A percentile compares a stretch with the other conserved stretches of the same genome.
phyloP scores from a whole-genome alignment of 2,888 invertebrate species.

The Eremobia ochroleuca region DNA sequence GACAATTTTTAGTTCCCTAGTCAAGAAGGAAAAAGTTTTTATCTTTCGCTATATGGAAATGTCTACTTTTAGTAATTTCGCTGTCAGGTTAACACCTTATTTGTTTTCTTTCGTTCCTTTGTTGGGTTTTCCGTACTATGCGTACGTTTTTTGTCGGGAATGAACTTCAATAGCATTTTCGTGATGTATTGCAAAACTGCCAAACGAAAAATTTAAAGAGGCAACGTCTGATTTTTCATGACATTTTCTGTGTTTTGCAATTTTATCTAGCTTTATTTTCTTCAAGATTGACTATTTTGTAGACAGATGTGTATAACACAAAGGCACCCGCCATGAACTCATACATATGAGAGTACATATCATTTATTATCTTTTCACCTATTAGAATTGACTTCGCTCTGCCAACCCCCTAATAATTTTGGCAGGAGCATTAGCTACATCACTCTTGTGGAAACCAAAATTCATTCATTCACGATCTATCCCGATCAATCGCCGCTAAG shows the following conservation, averaged over 20 bases:
- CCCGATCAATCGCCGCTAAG: constrained; percentile 11
- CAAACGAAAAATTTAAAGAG: not conserved
- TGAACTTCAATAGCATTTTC: not conserved
- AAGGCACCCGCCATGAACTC: not conserved
- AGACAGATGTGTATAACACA: not conserved
- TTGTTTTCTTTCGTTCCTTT: constrained; percentile 24
- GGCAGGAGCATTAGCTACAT: not conserved
- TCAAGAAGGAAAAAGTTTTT: constrained; percentile 52
- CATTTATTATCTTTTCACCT: not conserved
- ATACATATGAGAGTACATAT: not conserved
- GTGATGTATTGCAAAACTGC: not conserved
- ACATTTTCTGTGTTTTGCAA: not conserved
- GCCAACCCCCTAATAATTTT: not conserved
- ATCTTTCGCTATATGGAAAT: constrained; percentile 37
- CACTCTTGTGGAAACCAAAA: constrained; percentile 7
- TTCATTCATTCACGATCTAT: constrained; percentile 19
- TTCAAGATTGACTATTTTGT: not conserved
- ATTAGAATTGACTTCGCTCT: not conserved
- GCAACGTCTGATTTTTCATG: not conserved
- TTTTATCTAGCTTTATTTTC: too few relatives aligned
- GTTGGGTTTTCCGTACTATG: not conserved
- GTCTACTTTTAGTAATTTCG: constrained; percentile 44
- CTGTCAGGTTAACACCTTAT: constrained; percentile 16
- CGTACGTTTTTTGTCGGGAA: not conserved
- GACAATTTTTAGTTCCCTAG: constrained; percentile 54